Base-by-base conservation (phyloP, 1,140 invertebrate species). In the Drosophila azteca region DNA sequence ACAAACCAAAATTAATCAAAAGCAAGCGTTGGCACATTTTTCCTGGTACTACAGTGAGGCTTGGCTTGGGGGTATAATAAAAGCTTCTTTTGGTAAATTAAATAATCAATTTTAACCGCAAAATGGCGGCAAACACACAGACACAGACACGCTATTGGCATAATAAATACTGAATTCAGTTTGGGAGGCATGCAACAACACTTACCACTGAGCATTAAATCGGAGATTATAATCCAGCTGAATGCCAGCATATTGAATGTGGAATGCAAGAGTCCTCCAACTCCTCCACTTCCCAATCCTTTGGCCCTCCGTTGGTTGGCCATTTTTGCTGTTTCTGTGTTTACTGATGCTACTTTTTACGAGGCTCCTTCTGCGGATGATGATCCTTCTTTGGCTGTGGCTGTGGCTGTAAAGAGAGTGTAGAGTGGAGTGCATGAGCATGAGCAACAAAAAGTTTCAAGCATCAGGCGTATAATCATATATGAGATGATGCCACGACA, bases 161-260 rank as follows among this genome's bases (percentile, higher is more conserved):
- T 84, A 78, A 85, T 81, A 90, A 89, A 85, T 80, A 71, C 63
- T 41, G 24, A 49, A 85, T 80, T 71, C 63, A 48, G 24, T 46
- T 79, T 79, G 69, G 22, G 22, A 35, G 22, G 44, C 51, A 45
- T n/a, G 60, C 64, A 73, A 73, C 64, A 57, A 62, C 57, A 85
- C 91, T 91, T 90, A 92, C 91, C 91, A 77, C 83, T 90, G 52
- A 78, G 79, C 55, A 91, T 85, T 77, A 91, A 87, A 64, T 92
- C 90, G 49, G 87, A 85, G 62, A 92, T 90, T 65, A 91, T 80
- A 73, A 92, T 77, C 88, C 90, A 92, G 65, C 81, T 84, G 58
- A 89, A 59, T 29, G 79, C 76, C 52, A 92, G 67, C 77, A 90
- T 78, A 77, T 90, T 90, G 73, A 91, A 91, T 68, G 77, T 54